Evolutionary conservation across 1,140 invertebrate genomes (phyloP).

Genomic region (Drosophila takahashii): DNA sequence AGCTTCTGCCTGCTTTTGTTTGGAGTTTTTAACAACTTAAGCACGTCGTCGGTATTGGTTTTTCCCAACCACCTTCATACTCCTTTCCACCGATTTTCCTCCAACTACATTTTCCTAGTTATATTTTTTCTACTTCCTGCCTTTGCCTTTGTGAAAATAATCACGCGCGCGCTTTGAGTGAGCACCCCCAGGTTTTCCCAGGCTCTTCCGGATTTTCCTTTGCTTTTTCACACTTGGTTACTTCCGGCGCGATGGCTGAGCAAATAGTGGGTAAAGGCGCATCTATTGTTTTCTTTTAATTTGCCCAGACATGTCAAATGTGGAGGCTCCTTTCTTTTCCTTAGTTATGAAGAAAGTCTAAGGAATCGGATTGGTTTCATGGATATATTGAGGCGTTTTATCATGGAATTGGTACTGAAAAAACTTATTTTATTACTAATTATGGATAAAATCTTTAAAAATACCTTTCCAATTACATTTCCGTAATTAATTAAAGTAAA

Average conservation of each 20-base stretch:
- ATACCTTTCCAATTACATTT: no score
- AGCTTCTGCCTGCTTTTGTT: constrained; percentile 60
- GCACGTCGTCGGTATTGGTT: constrained; percentile 81
- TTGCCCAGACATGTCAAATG: constrained; percentile 52
- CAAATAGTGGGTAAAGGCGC: constrained; percentile 37
- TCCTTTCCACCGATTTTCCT: constrained; percentile 27
- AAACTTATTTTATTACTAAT: no score
- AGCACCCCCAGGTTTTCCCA: constrained; percentile 24
- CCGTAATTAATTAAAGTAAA: no score
- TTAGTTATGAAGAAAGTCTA: not conserved
- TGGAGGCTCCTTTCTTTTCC: constrained; percentile 1
- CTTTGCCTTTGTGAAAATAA: constrained; percentile 81
- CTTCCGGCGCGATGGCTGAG: constrained; percentile 56
- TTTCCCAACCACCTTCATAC: constrained; percentile 62
- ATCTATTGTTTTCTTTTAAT: constrained; percentile 81
- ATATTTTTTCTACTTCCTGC: constrained; percentile 68
- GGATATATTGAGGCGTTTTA: not conserved
- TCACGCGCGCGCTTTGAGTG: constrained; percentile 76
- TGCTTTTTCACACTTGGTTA: constrained; percentile 81
- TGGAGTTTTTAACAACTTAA: constrained; percentile 81
- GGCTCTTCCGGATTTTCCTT: constrained; percentile 62
- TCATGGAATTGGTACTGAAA: not conserved
- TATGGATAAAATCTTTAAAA: no score
- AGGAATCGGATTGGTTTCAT: not conserved
- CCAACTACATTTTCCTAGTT: constrained; percentile 33